A percentile compares a stretch with the other conserved stretches of the same genome.
phyloP scores from a whole-genome alignment of 2,797 vertebrate genomes.

The Myiotriccus ornatus region DNA sequence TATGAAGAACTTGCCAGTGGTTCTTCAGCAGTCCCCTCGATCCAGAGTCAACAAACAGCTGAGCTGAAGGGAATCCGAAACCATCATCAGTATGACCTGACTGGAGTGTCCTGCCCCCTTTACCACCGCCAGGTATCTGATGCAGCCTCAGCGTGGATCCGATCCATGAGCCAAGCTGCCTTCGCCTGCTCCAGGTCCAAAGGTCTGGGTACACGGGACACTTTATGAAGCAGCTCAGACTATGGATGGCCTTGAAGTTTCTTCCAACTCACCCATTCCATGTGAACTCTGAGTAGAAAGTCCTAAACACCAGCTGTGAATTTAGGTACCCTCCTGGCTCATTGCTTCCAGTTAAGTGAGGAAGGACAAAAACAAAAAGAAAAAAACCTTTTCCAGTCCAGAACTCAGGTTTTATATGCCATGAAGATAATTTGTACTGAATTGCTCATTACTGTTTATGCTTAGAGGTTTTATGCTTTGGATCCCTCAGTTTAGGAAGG shows the following conservation, averaged over 20 bases:
- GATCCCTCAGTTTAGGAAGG: background rate
- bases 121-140: background rate
- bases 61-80: background rate
- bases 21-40: background rate
- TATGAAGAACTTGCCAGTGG: background rate
- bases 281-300: background rate
- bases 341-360: background rate
- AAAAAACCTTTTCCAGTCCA: background rate
- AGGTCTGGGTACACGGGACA: fast-evolving
- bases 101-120: background rate
- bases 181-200: background rate
- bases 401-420: background rate
- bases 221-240: background rate
- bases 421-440: background rate
- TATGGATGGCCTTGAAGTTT: background rate
- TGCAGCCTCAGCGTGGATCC: fast-evolving
- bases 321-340: background rate
- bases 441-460: background rate
- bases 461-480: background rate
- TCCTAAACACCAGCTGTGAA: background rate
- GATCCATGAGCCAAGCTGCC: fast-evolving
- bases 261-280: background rate
- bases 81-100: background rate
- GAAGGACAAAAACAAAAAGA: background rate
- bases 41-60: background rate